A percentile compares a stretch with the other conserved stretches of the same genome.
Evolutionary conservation across 2,888 invertebrate species (phyloP).

Genomic region (Melanchra persicariae): DNA sequence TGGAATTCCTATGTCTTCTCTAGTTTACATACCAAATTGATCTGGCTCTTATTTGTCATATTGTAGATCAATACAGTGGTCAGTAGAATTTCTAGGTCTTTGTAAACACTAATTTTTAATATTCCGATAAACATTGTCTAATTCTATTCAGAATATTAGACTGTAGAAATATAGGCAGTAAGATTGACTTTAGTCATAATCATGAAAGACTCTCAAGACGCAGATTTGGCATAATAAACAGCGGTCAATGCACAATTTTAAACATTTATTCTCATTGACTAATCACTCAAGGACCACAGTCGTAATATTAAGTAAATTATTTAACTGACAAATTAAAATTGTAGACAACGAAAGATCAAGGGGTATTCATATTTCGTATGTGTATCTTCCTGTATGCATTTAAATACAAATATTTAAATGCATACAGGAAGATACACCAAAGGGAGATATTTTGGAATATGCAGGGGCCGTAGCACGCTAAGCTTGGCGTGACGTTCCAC

Average conservation of each 20-base stretch:
- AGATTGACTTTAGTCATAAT: not conserved
- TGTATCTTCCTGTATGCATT: no score
- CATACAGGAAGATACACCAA: slow-evolving; percentile 32
- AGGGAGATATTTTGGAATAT: slow-evolving; percentile 45
- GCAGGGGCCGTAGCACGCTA: slow-evolving; percentile 17
- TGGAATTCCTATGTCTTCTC: not conserved
- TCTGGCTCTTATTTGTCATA: not conserved
- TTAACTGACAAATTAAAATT: not conserved
- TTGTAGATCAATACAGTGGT: not conserved
- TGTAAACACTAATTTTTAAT: not conserved
- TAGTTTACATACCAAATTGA: not conserved
- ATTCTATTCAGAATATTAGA: not conserved
- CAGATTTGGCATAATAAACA: not conserved
- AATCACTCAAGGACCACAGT: no score
- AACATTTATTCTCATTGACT: not conserved
- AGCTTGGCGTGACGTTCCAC: slow-evolving; percentile 35
- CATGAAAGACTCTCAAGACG: not conserved
- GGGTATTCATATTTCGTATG: not conserved
- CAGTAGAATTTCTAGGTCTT: not conserved
- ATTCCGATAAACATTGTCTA: not conserved
- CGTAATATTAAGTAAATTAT: not conserved
- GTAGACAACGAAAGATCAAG: not conserved
- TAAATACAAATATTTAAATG: no score
- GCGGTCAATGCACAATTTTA: no score
- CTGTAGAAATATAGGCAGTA: not conserved